Evolutionary conservation across 1,140 invertebrate species (phyloP), one percentile per base, ranked within the genome.

Genomic region (Habropoda laboriosa): DNA sequence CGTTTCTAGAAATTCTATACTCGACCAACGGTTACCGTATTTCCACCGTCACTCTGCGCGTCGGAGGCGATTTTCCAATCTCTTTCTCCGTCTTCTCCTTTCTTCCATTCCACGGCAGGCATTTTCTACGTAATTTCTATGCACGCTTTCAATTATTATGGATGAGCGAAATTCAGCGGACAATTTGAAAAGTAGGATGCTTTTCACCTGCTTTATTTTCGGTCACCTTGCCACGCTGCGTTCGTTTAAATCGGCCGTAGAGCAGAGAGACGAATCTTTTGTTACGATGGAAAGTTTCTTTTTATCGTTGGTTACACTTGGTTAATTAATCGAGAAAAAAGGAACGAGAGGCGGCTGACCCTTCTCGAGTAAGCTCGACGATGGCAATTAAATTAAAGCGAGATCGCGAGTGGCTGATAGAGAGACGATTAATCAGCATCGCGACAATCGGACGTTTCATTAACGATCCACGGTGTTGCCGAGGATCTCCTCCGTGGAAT

Each of bases 381-480:
- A 89, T 90, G 81, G 87, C 86, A 90, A 90, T 92, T 91, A 89
- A 89, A 89, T 87, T 86, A 89, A 89, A 88, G 63, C 81, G 82
- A 91, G 90, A 91, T 90, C 87, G 74, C 82, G 79, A 79, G 76
- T 51, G 32, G 60, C 47, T 83, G 90, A 91, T 92, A 92, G 87
- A 83, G 45, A 55, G 55, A 75, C 90, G 86, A 91, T 92, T 91
- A 91, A 92, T 92, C 89, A 91, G 88, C 79, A 79, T 82, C 79
- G 87, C 83, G 89, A 90, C 87, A 88, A 89, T 89, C 70, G 86
- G 89, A 89, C 86, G 90, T 90, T 90, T 90, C 89, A 89, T 91
- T 91, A 91, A 89, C 87, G 85, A 85, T n/a, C 49, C 18, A 3
- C 49, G 66, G 16, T 24, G n/a, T 47, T 42, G 42, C 5, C 24